A percentile compares a stretch with the other conserved stretches of the same genome.
Evolutionary conservation across 2,113 vertebrate species (phyloP).

Genomic region (Callospermophilus lateralis): DNA sequence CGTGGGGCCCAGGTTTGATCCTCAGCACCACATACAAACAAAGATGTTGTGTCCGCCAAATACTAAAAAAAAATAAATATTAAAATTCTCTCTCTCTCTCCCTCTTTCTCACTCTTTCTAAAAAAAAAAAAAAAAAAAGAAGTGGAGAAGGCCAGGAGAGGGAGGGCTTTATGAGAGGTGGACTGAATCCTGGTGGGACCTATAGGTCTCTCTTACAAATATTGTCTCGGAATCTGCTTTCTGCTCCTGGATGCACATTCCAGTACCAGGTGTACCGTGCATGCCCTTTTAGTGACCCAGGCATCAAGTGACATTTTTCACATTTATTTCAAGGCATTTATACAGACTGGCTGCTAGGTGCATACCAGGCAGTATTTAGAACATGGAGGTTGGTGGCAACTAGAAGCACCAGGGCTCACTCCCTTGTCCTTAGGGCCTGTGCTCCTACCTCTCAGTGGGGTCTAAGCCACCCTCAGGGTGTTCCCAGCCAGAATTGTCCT

Average conservation of each 20-base stretch:
- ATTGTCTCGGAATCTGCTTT: background rate
- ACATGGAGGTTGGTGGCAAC: background rate
- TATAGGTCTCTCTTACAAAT: background rate
- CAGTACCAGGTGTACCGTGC: background rate
- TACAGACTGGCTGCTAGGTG: background rate
- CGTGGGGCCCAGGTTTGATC: too few species aligned
- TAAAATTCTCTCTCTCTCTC: too few species aligned
- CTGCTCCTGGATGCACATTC: background rate
- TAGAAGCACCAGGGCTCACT: background rate
- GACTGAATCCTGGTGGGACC: background rate
- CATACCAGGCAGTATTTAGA: background rate
- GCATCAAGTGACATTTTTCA: background rate
- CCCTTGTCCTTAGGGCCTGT: background rate
- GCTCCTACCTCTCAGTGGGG: background rate
- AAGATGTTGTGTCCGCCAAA: too few species aligned
- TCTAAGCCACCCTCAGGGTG: background rate
- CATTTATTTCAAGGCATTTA: conserved; percentile 26
- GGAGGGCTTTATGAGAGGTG: background rate
- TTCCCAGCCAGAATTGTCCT: background rate
- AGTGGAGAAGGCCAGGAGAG: too few species aligned
- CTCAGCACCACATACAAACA: too few species aligned
- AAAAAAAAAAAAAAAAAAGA: too few species aligned
- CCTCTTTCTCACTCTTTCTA: too few species aligned
- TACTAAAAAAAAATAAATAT: too few species aligned
- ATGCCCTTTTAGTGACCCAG: background rate